Percentiles rank a stretch among this genome's conserved stretches.
Conservation (phyloP, 2,113 vertebrate species). For the Columba livia region DNA sequence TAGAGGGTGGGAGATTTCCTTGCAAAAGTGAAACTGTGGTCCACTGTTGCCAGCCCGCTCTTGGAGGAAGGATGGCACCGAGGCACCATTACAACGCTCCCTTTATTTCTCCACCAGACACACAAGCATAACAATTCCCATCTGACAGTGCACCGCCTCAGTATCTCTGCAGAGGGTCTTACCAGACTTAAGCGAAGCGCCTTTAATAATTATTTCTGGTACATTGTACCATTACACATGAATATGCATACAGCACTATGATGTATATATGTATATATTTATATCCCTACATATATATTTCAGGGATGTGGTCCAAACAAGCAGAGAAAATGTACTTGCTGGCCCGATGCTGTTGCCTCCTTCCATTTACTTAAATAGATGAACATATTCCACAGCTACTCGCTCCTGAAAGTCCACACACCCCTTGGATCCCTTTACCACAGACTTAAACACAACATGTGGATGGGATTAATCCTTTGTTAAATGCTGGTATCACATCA, state of each 20-base stretch:
- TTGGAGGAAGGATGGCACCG: background rate
- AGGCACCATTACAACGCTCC: background rate
- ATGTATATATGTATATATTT: background rate
- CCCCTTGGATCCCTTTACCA: background rate
- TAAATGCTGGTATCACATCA: conserved; percentile 13
- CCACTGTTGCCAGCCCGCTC: background rate
- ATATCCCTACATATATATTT: background rate
- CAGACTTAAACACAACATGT: conserved; percentile 18
- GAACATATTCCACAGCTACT: background rate
- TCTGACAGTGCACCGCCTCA: background rate
- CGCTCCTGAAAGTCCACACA: background rate
- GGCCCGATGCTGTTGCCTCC: background rate
- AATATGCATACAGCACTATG: background rate
- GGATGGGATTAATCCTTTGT: conserved; percentile 30
- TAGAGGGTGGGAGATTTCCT: background rate
- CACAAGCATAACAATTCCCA: background rate
- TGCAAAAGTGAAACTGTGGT: background rate
- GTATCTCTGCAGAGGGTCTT: background rate
- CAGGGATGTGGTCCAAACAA: background rate
- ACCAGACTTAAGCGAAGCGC: background rate
- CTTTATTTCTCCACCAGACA: conserved; percentile 1
- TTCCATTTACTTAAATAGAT: conserved; percentile 17
- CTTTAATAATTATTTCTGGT: background rate
- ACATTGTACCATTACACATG: background rate
- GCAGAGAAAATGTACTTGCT: background rate